phyloP scores from a whole-genome alignment of 2,797 vertebrate genomes.

The Coranthus polyacanthus region DNA sequence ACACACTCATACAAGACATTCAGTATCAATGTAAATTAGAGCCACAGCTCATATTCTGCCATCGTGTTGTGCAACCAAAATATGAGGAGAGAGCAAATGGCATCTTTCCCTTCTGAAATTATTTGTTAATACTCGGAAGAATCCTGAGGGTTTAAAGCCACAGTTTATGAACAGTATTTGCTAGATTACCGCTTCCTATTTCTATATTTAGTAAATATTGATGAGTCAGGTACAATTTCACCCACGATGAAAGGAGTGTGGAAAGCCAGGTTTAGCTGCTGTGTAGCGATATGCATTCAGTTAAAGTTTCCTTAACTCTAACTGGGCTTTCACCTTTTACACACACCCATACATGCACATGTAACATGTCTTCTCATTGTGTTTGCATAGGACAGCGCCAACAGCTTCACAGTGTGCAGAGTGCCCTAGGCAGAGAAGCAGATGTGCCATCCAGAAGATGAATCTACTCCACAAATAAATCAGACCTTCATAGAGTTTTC shows the following conservation, averaged over 20 bases:
- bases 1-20: slow-evolving; percentile 27
- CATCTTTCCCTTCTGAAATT: slow-evolving; percentile 41
- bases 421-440: slow-evolving; percentile 57
- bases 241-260: slow-evolving; percentile 38
- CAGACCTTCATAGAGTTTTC: slow-evolving; percentile 57
- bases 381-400: slow-evolving; percentile 39
- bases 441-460: slow-evolving; percentile 73
- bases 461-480: slow-evolving; percentile 80
- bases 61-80: slow-evolving; percentile 21
- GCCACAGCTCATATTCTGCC: not conserved
- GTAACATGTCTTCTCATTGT: slow-evolving; percentile 33
- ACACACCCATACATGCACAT: not conserved
- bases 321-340: slow-evolving; percentile 37
- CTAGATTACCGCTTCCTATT: slow-evolving; percentile 50
- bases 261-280: slow-evolving; percentile 33
- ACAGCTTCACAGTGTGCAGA: slow-evolving; percentile 38
- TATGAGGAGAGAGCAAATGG: slow-evolving; percentile 32
- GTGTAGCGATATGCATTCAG: slow-evolving; percentile 28
- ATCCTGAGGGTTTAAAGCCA: slow-evolving; percentile 45
- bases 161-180: slow-evolving; percentile 26
- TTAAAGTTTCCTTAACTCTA: slow-evolving; percentile 24
- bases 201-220: slow-evolving; percentile 65
- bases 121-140: slow-evolving; percentile 44
- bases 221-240: slow-evolving; percentile 61
- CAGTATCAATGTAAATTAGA: slow-evolving; percentile 52